Conservation (phyloP, 2,888 invertebrate genomes). For the Octonoba sinensis region DNA sequence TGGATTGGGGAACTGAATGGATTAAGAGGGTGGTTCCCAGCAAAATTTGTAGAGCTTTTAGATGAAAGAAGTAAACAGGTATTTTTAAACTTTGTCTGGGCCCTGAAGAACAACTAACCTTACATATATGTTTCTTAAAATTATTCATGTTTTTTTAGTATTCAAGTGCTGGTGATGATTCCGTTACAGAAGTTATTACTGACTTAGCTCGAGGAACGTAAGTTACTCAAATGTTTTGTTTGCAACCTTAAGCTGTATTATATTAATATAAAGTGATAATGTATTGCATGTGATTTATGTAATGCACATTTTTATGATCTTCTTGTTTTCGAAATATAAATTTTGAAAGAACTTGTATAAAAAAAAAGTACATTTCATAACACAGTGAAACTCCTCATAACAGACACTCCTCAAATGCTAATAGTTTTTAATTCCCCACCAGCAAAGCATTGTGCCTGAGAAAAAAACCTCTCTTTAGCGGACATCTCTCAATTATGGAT, state of each 20-base stretch:
- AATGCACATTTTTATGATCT: no score
- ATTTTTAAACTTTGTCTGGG: not conserved
- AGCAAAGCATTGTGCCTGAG: no score
- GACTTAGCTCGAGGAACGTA: conserved; percentile 92
- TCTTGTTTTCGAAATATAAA: no score
- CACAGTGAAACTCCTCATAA: no score
- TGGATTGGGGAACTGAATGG: conserved; percentile 99
- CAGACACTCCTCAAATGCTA: no score
- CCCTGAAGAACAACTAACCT: not conserved
- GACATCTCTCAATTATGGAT: no score
- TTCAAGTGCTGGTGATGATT: conserved; percentile 91
- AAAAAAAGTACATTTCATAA: no score
- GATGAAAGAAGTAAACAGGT: conserved; percentile 91
- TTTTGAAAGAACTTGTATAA: no score
- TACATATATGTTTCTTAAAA: not conserved
- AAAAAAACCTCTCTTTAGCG: no score
- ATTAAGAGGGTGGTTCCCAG: conserved; percentile 92
- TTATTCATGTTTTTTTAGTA: conserved; percentile 73
- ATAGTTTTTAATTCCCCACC: no score
- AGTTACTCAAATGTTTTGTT: conserved; percentile 27
- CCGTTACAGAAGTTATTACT: conserved; percentile 95
- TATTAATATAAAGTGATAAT: not conserved
- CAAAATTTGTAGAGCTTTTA: conserved; percentile 93
- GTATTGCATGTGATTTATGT: no score
- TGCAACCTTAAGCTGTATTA: not conserved